phyloP scores from a whole-genome alignment of 1,140 invertebrate genomes.

The Hycleus cichorii region DNA sequence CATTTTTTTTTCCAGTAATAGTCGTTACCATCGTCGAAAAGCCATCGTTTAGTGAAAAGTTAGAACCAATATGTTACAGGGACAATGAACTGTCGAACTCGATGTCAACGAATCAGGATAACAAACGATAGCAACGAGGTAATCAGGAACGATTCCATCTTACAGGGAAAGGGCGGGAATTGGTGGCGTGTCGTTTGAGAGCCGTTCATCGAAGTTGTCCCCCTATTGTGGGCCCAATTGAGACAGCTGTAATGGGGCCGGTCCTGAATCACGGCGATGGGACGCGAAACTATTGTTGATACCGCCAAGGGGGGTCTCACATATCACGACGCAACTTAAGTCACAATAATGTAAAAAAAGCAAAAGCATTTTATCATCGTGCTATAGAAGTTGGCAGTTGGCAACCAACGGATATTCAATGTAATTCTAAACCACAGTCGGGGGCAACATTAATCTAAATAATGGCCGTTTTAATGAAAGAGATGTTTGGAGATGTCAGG shows the following conservation, averaged over 20 bases:
- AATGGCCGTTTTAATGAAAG: constrained; percentile 38
- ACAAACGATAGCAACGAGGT: constrained; percentile 37
- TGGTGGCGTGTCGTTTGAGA: constrained; percentile 34
- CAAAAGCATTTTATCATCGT: constrained; percentile 32
- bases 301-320: constrained; percentile 26
- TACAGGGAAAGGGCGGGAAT: constrained; percentile 40
- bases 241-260: constrained; percentile 33
- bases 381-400: constrained; percentile 28
- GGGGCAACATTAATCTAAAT: constrained; percentile 40
- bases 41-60: too few relatives aligned
- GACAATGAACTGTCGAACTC: constrained; percentile 41
- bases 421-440: constrained; percentile 39
- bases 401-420: constrained; percentile 26
- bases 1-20: neutral
- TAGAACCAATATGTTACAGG: constrained; percentile 37
- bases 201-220: too few relatives aligned
- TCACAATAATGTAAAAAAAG: constrained; percentile 31
- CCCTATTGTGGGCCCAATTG: constrained; percentile 23
- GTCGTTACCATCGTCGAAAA: neutral
- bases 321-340: constrained; percentile 29
- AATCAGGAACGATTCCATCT: constrained; percentile 38
- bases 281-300: constrained; percentile 25
- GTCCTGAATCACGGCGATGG: constrained; percentile 14
- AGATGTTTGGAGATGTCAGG: constrained; percentile 41
- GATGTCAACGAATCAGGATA: constrained; percentile 38